These are phyloP conservation scores for Rhegmatorhina hoffmannsi DNA, from an alignment of 2,113 vertebrate species.

Conservation along the genomic window DNA sequence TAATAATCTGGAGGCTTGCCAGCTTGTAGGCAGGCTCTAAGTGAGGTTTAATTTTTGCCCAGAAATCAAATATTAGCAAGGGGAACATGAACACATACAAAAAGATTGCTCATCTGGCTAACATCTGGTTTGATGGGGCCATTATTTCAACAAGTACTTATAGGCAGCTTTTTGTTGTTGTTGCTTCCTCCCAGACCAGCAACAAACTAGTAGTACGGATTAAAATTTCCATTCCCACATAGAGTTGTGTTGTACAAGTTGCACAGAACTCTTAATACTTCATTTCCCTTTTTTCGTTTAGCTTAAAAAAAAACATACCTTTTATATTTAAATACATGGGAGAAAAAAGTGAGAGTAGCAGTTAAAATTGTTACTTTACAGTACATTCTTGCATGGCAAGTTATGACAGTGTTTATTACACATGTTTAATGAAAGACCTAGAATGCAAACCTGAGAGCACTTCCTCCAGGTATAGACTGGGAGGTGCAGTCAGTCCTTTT, in stretches of 20 bases:
- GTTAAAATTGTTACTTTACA: neutral
- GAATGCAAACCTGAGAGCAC: neutral
- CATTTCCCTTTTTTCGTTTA: neutral
- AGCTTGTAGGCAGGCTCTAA: neutral
- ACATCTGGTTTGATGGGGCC: slow-evolving; percentile 12
- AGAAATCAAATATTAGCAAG: slow-evolving; percentile 49
- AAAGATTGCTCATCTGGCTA: slow-evolving; percentile 40
- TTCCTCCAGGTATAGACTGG: neutral
- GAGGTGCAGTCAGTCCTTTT: neutral
- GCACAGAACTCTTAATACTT: neutral
- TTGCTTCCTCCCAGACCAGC: slow-evolving; percentile 54
- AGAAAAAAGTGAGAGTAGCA: neutral
- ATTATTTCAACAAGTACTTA: slow-evolving; percentile 54
- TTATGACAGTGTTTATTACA: neutral
- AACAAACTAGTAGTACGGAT: slow-evolving; percentile 32
- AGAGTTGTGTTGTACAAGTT: neutral
- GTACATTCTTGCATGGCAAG: neutral
- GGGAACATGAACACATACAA: neutral
- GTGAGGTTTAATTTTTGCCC: neutral
- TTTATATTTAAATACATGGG: neutral
- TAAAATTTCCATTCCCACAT: slow-evolving; percentile 36
- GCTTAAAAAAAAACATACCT: neutral
- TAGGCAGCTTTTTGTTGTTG: slow-evolving; percentile 2
- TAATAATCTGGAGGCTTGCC: slow-evolving; percentile 6
- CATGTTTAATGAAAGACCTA: neutral